Evolutionary conservation across 2,113 vertebrate genomes (phyloP).

Genomic region (Dicentrarchus labrax): DNA sequence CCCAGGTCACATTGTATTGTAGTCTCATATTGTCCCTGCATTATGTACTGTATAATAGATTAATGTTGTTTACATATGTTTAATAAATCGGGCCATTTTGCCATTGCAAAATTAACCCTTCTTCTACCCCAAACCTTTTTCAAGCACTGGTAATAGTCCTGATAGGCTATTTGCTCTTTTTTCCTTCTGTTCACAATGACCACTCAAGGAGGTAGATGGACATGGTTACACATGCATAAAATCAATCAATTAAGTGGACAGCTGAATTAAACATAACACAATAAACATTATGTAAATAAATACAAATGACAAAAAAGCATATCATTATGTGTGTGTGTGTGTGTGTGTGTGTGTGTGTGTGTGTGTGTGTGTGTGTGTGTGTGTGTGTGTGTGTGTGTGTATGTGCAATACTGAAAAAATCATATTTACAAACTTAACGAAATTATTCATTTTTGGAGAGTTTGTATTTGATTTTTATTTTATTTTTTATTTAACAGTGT

Average conservation of each 20-base stretch:
- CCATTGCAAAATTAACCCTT: slow-evolving; percentile 26
- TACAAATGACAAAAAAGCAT: no score
- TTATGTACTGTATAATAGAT: slow-evolving; percentile 53
- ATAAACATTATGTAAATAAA: neutral
- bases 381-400: no score
- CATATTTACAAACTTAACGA: no score
- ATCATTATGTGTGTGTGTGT: no score
- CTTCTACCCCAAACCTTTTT: neutral
- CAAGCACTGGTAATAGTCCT: neutral
- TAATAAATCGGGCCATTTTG: slow-evolving; percentile 51
- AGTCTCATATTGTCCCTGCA: slow-evolving; percentile 59
- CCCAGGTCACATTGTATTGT: slow-evolving; percentile 72
- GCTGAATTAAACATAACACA: neutral
- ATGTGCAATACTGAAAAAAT: no score
- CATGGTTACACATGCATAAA: neutral
- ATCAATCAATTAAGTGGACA: neutral
- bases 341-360: no score
- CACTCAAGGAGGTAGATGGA: neutral
- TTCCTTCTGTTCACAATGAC: neutral
- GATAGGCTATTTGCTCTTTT: no score
- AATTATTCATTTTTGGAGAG: no score
- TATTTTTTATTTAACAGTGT: no score
- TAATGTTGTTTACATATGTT: slow-evolving; percentile 76
- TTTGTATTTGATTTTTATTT: no score
- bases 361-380: no score